Evolutionary conservation across 1,140 invertebrate genomes (phyloP).

Genomic region (Aphelenchoides besseyi): DNA sequence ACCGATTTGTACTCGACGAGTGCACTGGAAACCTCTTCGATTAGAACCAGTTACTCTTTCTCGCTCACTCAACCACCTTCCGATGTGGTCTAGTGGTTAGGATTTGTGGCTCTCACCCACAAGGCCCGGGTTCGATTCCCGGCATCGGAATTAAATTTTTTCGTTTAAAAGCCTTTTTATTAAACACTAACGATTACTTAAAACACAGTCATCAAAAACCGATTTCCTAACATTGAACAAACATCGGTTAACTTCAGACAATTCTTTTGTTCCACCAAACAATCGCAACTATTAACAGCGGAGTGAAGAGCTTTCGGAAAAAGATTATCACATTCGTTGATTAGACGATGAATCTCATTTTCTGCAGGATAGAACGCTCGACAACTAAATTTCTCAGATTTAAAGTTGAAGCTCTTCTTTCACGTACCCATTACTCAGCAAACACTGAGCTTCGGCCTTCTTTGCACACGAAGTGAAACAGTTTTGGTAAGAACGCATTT

Average conservation of each 20-base stretch:
- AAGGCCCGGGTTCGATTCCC: conserved; percentile 80
- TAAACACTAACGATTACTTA: not conserved
- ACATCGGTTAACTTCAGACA: not conserved
- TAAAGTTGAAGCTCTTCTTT: not conserved
- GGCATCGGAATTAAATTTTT: conserved; percentile 70
- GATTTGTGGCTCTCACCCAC: conserved; percentile 80
- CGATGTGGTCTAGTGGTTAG: conserved; percentile 69
- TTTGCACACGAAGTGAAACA: conserved; percentile 12
- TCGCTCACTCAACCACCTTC: too few relatives aligned
- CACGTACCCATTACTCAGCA: not conserved
- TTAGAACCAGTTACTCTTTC: too few relatives aligned
- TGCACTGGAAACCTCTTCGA: too few relatives aligned
- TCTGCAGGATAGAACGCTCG: not conserved
- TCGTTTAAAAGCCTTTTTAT: too few relatives aligned
- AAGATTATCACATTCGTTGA: not conserved
- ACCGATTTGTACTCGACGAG: too few relatives aligned
- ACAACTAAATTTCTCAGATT: not conserved
- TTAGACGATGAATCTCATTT: not conserved
- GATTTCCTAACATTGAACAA: conserved; percentile 5
- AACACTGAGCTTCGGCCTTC: not conserved
- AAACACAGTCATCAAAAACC: conserved; percentile 11
- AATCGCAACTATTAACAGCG: not conserved
- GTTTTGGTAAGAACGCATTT: not conserved
- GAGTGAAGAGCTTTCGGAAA: conserved; percentile 7
- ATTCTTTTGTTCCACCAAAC: not conserved